Conservation (phyloP, 2,888 invertebrate genomes). For the Keiferia lycopersicella region DNA sequence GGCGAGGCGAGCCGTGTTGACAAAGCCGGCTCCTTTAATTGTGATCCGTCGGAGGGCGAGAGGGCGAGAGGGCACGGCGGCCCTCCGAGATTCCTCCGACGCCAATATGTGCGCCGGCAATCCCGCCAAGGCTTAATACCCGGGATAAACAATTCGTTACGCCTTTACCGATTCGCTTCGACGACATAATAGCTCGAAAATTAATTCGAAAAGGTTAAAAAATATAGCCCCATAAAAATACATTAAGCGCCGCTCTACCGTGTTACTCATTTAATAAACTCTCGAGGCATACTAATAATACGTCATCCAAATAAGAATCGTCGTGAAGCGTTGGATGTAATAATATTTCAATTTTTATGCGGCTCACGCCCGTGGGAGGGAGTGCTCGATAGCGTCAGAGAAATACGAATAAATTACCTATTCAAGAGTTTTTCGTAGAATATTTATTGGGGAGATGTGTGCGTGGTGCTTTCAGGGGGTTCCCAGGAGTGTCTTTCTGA, state of each 20-base stretch:
- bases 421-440: conserved; percentile 28
- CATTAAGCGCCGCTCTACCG: conserved; percentile 38
- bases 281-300: conserved; percentile 33
- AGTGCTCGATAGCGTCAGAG: conserved; percentile 33
- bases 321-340: conserved; percentile 31
- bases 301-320: conserved; percentile 31
- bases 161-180: conserved; percentile 62
- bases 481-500: conserved; percentile 26
- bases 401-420: conserved; percentile 35
- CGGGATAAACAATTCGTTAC: conserved; percentile 73
- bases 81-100: conserved; percentile 49
- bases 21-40: conserved; percentile 64
- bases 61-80: conserved; percentile 44
- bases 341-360: conserved; percentile 38
- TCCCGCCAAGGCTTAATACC: conserved; percentile 63
- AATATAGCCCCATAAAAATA: conserved; percentile 40
- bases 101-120: conserved; percentile 66
- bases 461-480: conserved; percentile 22
- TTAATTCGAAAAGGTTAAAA: conserved; percentile 61
- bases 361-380: conserved; percentile 32
- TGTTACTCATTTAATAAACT: conserved; percentile 39
- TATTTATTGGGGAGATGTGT: conserved; percentile 27
- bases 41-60: conserved; percentile 52
- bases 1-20: conserved; percentile 53
- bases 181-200: conserved; percentile 61